phyloP scores from a whole-genome alignment of 2,797 vertebrate genomes.

The Falco rusticolus region DNA sequence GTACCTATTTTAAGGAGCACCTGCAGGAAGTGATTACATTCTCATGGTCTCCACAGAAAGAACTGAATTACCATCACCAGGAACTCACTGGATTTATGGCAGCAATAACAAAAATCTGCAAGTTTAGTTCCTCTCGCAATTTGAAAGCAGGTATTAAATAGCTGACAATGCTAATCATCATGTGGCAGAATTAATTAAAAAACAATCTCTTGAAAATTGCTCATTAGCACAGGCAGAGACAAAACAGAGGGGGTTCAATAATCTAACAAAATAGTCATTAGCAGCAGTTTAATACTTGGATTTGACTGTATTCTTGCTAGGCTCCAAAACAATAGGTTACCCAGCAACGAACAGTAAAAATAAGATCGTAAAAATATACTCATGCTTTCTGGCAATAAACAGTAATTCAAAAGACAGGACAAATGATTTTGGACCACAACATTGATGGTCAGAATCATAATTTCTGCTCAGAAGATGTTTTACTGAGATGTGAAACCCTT shows the following conservation, averaged over 20 bases:
- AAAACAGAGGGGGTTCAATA: background rate
- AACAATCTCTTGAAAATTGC: background rate
- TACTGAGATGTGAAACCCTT: background rate
- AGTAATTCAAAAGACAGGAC: background rate
- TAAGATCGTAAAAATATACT: background rate
- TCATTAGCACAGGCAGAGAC: background rate
- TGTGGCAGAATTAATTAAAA: constrained; percentile 9
- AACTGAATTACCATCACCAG: background rate
- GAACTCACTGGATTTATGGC: background rate
- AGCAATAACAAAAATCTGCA: background rate
- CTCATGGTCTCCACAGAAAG: background rate
- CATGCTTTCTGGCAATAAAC: background rate
- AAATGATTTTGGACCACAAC: background rate
- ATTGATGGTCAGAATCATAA: background rate
- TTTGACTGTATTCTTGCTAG: background rate
- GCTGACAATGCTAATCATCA: background rate
- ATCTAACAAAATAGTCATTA: constrained; percentile 29
- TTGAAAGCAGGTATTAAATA: background rate
- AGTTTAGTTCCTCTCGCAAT: background rate
- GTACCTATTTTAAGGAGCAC: background rate
- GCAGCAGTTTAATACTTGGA: background rate
- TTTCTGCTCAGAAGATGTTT: background rate
- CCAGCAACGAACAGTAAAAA: background rate
- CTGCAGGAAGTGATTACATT: background rate
- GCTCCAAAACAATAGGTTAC: constrained; percentile 15